Conservation (phyloP, 2,797 vertebrate genomes). For the Loriculus beryllinus region DNA sequence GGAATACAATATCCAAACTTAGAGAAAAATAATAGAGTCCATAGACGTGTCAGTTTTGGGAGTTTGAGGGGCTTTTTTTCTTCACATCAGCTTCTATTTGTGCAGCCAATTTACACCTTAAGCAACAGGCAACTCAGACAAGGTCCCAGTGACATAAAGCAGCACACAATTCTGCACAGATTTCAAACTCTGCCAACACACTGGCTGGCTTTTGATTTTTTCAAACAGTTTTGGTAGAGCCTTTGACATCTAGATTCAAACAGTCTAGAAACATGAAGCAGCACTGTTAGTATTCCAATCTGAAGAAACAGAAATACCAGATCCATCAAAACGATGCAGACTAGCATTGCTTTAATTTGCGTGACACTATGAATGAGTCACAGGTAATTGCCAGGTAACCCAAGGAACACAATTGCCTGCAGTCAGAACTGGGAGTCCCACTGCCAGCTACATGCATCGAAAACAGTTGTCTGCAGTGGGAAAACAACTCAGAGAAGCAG, state of each 20-base stretch:
- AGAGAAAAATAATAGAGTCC: background rate
- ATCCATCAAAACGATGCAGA: background rate
- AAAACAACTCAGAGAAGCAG: background rate
- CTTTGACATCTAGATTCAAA: background rate
- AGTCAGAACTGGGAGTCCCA: background rate
- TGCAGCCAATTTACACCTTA: background rate
- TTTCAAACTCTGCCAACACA: background rate
- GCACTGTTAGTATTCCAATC: background rate
- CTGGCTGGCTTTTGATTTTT: background rate
- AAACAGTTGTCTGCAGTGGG: background rate
- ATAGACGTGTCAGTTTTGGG: rapidly evolving
- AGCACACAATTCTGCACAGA: background rate
- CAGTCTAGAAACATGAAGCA: background rate
- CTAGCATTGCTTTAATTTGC: background rate
- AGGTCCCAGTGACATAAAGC: background rate
- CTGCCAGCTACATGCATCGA: background rate
- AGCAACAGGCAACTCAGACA: background rate
- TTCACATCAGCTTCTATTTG: background rate
- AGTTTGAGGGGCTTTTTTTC: background rate
- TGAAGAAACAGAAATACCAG: background rate
- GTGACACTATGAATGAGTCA: conserved; percentile 5
- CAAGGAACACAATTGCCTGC: background rate
- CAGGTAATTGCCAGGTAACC: conserved; percentile 35
- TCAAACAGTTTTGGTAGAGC: background rate
- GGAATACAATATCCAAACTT: background rate